Base-by-base conservation (phyloP, 1,140 invertebrate genomes). In the Oryzaephilus surinamensis region DNA sequence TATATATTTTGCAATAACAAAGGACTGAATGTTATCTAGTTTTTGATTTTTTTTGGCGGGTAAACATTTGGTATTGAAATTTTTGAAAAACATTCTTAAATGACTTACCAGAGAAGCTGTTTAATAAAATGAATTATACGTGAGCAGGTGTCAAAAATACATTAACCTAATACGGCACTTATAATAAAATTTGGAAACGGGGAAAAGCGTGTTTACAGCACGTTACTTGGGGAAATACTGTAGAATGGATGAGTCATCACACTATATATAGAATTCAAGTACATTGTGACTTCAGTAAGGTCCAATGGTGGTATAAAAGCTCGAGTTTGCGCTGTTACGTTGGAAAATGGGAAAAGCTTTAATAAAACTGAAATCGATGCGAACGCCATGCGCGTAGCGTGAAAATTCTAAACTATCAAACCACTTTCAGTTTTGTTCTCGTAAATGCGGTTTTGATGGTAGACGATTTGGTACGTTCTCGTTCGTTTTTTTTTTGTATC, bases 261-360 rank as follows among this genome's bases (percentile, higher is more conserved):
- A 46, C 46, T 53, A 57, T 55, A 53, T 57, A 57, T 53, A 55
- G 54, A 47, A 50, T n/a, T 39, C 43, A 46, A 42, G 37, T 41
- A 39, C 19, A 38, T 34, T 46, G 41, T 51, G 49, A 52, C 54
- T 51, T 50, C 48, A 47, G 43, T 20, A 36, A 32, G 38, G 34
- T 43, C 51, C 54, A 51, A 55, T 50, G 42, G 34, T n/a, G 43
- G 38, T 24, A 6, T 21, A 35, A 16, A 41, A 38, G 20, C 28
- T 19, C 23, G 50, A 35, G 53, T 44, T 36, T 51, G 50, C 48
- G 53, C 45, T 13, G 20, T 31, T 4, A 15, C 33, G n/a, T 11
- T 24, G 34, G 32, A 34, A 39, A 32, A 29, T 32, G 36, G 27
- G n/a, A n/a, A 28, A 32, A 31, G 44, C 47, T 38, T 41, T 45